These are phyloP conservation scores for Phymanthus crucifer DNA, from an alignment of 92 coral and sea anemone genomes.

Conservation along the genomic window DNA sequence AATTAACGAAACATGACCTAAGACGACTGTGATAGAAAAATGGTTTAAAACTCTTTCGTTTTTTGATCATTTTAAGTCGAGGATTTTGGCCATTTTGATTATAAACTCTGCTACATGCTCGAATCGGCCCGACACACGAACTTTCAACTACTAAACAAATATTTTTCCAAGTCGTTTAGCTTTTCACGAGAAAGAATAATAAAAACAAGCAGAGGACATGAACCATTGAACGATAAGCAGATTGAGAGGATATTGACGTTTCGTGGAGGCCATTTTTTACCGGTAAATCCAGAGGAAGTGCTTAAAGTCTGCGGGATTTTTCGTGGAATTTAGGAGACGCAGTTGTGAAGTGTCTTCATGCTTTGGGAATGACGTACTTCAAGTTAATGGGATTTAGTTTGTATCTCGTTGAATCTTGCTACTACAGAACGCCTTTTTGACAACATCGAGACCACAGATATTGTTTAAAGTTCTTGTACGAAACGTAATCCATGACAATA, in stretches of 20 bases:
- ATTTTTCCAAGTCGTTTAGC: conserved; percentile 21
- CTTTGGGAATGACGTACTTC: not conserved
- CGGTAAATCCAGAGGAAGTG: conserved; percentile 28
- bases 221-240: conserved; percentile 22
- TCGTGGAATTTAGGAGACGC: conserved; percentile 7
- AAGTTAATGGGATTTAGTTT: not conserved
- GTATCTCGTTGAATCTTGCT: not conserved
- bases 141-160: conserved; percentile 4
- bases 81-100: not conserved
- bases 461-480: not conserved
- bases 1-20: not conserved
- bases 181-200: conserved; percentile 1
- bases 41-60: not conserved
- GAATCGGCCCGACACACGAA: not conserved
- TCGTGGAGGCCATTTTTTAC: conserved; percentile 33
- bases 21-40: not conserved
- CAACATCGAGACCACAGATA: not conserved
- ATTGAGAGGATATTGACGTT: conserved; percentile 14
- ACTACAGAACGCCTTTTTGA: not conserved
- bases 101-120: not conserved
- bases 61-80: not conserved
- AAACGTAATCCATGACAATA: not conserved
- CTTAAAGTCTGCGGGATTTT: conserved; percentile 20
- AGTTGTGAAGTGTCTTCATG: not conserved
- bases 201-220: not conserved